phyloP scores from a whole-genome alignment of 2,888 invertebrate genomes.

The Zonitis immaculata region DNA sequence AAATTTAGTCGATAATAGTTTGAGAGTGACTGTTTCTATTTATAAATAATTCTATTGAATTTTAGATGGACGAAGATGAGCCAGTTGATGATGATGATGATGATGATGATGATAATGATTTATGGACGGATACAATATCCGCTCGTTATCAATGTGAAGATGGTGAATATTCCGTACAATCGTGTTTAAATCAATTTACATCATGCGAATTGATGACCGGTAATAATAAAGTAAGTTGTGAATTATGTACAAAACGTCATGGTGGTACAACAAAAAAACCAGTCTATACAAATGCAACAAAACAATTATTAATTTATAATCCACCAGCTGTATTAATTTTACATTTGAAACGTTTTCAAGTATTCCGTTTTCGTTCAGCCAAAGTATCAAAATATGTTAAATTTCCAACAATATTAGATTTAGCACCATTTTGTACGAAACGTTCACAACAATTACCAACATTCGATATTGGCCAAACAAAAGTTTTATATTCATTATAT shows the following conservation, averaged over 20 bases:
- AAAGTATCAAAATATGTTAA: conserved; percentile 84
- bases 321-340: conserved; percentile 93
- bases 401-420: conserved; percentile 79
- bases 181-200: conserved; percentile 90
- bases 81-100: no score
- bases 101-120: conserved; percentile 33
- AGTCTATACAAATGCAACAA: conserved; percentile 75
- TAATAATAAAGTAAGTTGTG: conserved; percentile 90
- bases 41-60: no score
- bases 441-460: conserved; percentile 57
- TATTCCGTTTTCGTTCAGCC: conserved; percentile 55
- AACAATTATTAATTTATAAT: conserved; percentile 80
- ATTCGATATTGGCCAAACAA: conserved; percentile 41
- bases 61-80: conserved; percentile 46
- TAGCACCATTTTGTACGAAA: conserved; percentile 84
- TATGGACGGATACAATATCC: conserved; percentile 46
- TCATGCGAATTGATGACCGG: conserved; percentile 85
- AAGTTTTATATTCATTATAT: conserved; percentile 80
- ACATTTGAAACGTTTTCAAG: conserved; percentile 92
- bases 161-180: conserved; percentile 78
- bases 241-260: conserved; percentile 75
- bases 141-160: conserved; percentile 69
- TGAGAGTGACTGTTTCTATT: no score
- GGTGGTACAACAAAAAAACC: conserved; percentile 67
- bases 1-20: no score